Percentiles rank a stretch among this genome's conserved stretches.
phyloP scores from a whole-genome alignment of 2,797 vertebrate genomes.

The Channallabes apus region DNA sequence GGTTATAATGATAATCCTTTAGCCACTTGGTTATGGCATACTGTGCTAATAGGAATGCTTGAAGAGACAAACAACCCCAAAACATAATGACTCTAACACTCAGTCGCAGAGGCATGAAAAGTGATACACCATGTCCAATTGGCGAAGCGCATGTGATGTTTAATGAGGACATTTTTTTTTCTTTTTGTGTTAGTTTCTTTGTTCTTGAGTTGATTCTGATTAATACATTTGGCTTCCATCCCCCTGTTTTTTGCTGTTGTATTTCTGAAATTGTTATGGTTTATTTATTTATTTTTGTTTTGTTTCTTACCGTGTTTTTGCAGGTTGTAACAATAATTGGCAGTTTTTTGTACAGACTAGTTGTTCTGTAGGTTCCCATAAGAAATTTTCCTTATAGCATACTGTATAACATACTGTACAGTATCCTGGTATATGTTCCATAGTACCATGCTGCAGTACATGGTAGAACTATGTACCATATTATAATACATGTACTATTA shows the following conservation, averaged over 20 bases:
- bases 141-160: background rate
- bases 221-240: background rate
- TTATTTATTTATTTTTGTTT: background rate
- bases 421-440: too few relatives aligned
- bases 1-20: background rate
- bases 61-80: background rate
- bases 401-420: too few relatives aligned
- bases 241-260: background rate
- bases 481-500: too few relatives aligned
- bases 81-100: background rate
- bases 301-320: too few relatives aligned
- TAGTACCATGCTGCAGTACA: too few relatives aligned
- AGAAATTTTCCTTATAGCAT: too few relatives aligned
- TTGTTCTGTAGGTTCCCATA: background rate
- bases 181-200: background rate
- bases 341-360: slow-evolving; percentile 2
- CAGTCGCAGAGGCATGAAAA: background rate
- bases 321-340: background rate
- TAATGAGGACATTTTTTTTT: background rate
- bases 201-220: background rate
- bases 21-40: background rate
- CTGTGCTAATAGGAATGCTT: background rate
- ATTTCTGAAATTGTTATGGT: background rate
- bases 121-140: background rate
- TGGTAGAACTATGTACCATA: too few relatives aligned